These are phyloP conservation scores for Helicoverpa assulta DNA, from an alignment of 2,888 invertebrate species.

Conservation along the genomic window DNA sequence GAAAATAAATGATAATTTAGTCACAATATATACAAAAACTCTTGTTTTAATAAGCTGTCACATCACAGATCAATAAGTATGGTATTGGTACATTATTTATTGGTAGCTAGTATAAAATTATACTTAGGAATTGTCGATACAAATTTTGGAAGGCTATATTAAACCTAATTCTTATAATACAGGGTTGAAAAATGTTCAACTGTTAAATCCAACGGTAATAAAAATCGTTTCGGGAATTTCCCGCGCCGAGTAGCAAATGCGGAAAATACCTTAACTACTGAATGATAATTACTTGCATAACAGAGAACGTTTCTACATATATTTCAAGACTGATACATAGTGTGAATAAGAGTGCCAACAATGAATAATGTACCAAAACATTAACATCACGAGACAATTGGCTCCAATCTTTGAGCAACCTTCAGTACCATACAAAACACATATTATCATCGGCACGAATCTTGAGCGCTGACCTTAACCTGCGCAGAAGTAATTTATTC, in stretches of 20 bases:
- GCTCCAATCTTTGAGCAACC: conserved; percentile 75
- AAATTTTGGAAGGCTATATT: not conserved
- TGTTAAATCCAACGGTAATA: not conserved
- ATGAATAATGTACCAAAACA: conserved; percentile 7
- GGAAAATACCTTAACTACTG: not conserved
- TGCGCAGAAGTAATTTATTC: too few relatives aligned
- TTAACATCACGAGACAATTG: conserved; percentile 61
- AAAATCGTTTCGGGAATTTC: not conserved
- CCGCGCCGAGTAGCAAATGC: not conserved
- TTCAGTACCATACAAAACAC: conserved; percentile 26
- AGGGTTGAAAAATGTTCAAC: too few relatives aligned
- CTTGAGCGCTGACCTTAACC: too few relatives aligned
- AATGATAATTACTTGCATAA: too few relatives aligned
- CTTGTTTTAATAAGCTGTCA: conserved; percentile 56
- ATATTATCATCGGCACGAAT: too few relatives aligned
- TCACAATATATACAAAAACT: conserved; percentile 63
- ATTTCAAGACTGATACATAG: too few relatives aligned
- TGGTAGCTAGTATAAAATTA: conserved; percentile 4
- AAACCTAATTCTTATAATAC: not conserved
- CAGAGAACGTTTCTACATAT: too few relatives aligned
- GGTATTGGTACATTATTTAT: conserved; percentile 32
- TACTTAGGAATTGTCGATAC: not conserved
- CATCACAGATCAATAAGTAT: conserved; percentile 73
- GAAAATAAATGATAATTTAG: conserved; percentile 46
- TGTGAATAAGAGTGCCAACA: not conserved